Evolutionary conservation across 2,888 invertebrate genomes (phyloP).

Genomic region (Caenorhabditis sp.): DNA sequence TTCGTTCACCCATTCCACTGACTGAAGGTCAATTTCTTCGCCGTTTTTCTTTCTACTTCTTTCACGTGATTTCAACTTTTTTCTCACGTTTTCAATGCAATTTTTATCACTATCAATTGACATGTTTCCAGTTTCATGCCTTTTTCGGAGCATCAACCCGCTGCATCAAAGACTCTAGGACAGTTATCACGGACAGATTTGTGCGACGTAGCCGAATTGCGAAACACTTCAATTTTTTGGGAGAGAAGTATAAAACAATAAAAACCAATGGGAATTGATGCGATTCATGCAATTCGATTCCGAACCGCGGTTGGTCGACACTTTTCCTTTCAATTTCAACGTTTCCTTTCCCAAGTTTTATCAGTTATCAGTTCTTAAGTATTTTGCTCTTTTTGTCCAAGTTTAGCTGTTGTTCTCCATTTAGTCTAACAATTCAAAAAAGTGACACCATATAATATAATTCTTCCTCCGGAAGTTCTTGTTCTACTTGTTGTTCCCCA

Average conservation of each 20-base stretch:
- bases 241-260: constrained; percentile 17
- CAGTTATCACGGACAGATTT: constrained; percentile 34
- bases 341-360: not conserved
- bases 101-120: constrained; percentile 4
- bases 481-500: not conserved
- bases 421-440: too few species aligned
- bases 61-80: constrained; percentile 8
- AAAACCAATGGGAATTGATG: not conserved
- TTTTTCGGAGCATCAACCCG: constrained; percentile 9
- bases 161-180: constrained; percentile 23
- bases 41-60: not conserved
- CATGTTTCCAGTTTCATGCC: not conserved
- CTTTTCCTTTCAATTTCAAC: constrained; percentile 20
- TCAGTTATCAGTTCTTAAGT: too few species aligned
- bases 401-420: too few species aligned
- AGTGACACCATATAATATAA: not conserved
- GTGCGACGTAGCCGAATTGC: constrained; percentile 17
- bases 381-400: too few species aligned
- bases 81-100: not conserved
- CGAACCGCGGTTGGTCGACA: constrained; percentile 6
- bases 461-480: constrained; percentile 33
- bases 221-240: constrained; percentile 6
- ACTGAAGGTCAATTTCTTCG: constrained; percentile 18
- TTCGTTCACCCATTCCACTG: constrained; percentile 37
- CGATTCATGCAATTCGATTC: constrained; percentile 8